Evolutionary conservation across 2,113 vertebrate genomes (phyloP).

Genomic region (Sinocyclocheilus anophthalmus): DNA sequence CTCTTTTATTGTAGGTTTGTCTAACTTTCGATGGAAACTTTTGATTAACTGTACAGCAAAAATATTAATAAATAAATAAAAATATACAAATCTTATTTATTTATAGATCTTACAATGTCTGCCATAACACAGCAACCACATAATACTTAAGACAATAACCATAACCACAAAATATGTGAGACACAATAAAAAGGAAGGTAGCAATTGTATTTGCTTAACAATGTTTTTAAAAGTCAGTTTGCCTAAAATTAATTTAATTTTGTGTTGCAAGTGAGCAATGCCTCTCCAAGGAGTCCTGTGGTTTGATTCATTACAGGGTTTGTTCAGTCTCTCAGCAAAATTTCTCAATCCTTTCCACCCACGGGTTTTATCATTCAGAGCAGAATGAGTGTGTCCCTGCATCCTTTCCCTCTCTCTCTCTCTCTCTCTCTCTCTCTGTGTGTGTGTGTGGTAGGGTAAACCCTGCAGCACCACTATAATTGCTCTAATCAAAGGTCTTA

Average conservation of each 20-base stretch:
- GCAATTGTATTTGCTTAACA: background rate
- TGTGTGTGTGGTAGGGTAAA: slow-evolving; percentile 37
- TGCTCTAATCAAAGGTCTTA: slow-evolving; percentile 63
- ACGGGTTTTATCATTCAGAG: slow-evolving; percentile 15
- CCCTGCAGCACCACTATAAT: slow-evolving; percentile 55
- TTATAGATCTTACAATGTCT: background rate
- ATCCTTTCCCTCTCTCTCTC: background rate
- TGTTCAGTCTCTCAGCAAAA: slow-evolving; percentile 8
- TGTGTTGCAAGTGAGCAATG: background rate
- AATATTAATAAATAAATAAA: background rate
- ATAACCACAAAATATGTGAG: background rate
- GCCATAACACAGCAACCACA: background rate
- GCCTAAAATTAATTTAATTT: slow-evolving; percentile 14
- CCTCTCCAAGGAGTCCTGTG: slow-evolving; percentile 23
- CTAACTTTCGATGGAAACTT: background rate
- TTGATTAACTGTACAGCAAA: background rate
- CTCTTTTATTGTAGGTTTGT: background rate
- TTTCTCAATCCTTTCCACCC: slow-evolving; percentile 23
- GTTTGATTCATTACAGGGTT: slow-evolving; percentile 28
- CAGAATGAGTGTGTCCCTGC: slow-evolving; percentile 21
- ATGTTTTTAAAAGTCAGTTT: slow-evolving; percentile 3
- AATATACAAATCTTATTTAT: too few species aligned
- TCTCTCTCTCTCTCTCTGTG: background rate
- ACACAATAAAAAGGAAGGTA: slow-evolving; percentile 5
- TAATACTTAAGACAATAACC: background rate